Evolutionary conservation across 1,140 invertebrate species (phyloP).

Genomic region (Brachionus paranguensis): DNA sequence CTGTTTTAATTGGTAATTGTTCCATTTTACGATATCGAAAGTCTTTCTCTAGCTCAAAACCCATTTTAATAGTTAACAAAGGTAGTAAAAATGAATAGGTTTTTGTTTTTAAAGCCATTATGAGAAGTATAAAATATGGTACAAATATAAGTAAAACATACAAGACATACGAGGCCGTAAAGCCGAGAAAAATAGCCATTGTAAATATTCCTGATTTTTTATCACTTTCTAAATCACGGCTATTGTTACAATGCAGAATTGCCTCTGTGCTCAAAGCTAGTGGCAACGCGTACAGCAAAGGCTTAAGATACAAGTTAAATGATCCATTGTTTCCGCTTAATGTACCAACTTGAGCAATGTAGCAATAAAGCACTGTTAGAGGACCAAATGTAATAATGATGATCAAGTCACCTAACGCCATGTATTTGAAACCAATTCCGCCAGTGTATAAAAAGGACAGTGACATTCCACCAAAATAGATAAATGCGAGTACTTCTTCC

Average conservation of each 20-base stretch:
- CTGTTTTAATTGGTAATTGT: slow-evolving; percentile 75
- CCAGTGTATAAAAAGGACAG: slow-evolving; percentile 72
- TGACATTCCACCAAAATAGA: slow-evolving; percentile 90
- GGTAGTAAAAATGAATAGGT: slow-evolving; percentile 76
- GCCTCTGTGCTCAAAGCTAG: slow-evolving; percentile 87
- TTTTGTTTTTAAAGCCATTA: slow-evolving; percentile 70
- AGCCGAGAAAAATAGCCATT: slow-evolving; percentile 82
- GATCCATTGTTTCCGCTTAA: slow-evolving; percentile 50
- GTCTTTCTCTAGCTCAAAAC: slow-evolving; percentile 81
- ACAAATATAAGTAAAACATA: slow-evolving; percentile 83
- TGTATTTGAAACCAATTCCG: slow-evolving; percentile 78
- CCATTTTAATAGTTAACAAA: slow-evolving; percentile 73
- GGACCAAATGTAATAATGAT: slow-evolving; percentile 88
- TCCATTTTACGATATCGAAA: slow-evolving; percentile 74
- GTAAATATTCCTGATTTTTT: slow-evolving; percentile 80
- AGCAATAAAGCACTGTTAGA: slow-evolving; percentile 85
- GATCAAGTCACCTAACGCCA: slow-evolving; percentile 79
- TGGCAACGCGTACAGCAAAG: slow-evolving; percentile 85
- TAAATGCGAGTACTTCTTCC: slow-evolving; percentile 84
- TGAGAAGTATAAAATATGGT: slow-evolving; percentile 80
- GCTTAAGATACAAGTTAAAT: slow-evolving; percentile 40
- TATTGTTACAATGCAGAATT: slow-evolving; percentile 88
- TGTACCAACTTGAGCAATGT: slow-evolving; percentile 79
- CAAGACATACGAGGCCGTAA: slow-evolving; percentile 78
- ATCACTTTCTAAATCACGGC: slow-evolving; percentile 77